Conservation (phyloP, 2,113 vertebrate species). For the Paratilapia polleni region DNA sequence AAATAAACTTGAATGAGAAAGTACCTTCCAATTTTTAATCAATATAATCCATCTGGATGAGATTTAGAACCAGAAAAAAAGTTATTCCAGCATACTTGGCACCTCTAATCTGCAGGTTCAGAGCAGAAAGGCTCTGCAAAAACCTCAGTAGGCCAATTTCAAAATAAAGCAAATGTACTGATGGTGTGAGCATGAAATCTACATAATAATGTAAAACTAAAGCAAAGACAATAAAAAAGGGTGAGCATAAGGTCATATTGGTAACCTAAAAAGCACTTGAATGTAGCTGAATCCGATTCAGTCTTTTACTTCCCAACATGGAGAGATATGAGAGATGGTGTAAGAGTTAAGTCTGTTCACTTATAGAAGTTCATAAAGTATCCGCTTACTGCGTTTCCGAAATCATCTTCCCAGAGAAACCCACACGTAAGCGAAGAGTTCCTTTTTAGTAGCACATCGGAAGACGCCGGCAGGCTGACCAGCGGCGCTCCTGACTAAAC, state of each 20-base stretch:
- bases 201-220: conserved; percentile 23
- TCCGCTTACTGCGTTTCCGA: background rate
- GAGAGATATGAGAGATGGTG: conserved; percentile 29
- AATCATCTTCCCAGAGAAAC: conserved; percentile 17
- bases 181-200: conserved; percentile 21
- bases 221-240: conserved; percentile 35
- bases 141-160: conserved; percentile 52
- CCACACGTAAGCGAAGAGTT: background rate
- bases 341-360: conserved; percentile 9
- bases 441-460: conserved; percentile 14
- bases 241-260: conserved; percentile 56
- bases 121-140: conserved; percentile 28
- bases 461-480: conserved; percentile 14
- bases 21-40: conserved; percentile 23
- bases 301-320: conserved; percentile 18
- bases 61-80: background rate
- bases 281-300: conserved; percentile 30
- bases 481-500: conserved; percentile 29
- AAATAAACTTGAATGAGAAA: conserved; percentile 25
- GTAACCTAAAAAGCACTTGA: conserved; percentile 66
- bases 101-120: conserved; percentile 39
- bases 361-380: background rate
- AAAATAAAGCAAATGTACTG: conserved; percentile 37
- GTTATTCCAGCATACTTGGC: conserved; percentile 31
- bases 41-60: background rate